Base-by-base conservation (phyloP, 1,140 invertebrate genomes). In the Ephestia elutella region DNA sequence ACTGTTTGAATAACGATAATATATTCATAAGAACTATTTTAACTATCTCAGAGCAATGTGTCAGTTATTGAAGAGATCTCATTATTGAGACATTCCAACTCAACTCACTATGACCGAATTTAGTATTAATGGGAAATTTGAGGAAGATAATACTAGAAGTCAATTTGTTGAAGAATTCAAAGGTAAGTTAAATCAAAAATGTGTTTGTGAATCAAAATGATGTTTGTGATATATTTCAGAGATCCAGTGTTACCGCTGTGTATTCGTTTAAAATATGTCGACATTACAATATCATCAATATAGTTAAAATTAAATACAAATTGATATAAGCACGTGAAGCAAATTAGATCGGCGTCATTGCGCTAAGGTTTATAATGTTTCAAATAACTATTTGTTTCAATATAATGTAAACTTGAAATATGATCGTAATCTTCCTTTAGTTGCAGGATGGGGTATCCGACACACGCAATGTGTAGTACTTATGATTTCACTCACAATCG, bases 381-480 rank as follows among this genome's bases (percentile, higher is more conserved):
- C 2, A 32, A 32, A 3, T 32, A 10, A 1, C 1, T 32, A 7
- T 32, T 32, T 32, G 1, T 32, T 11, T 1, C 3, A 32, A 32
- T 10, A 32, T 10, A 32, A 7, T 32, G n/a, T n/a, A n/a, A n/a
- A n/a, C n/a, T 32, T 32, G 7, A 32, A 10, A 1, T 5, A 3
- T 32, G 9, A 32, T 11, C 30, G 4, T 44, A 44, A 15, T 15
- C 18, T 38, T 25, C 11, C 60, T 60, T 32, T 58, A 75, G 66
- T 72, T 66, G 64, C 71, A 72, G 67, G 57, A 51, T 86, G 68
- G 71, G 83, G 83, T 1, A 71, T 72, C 57, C 88, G 94, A 32
- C 94, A 95, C 71, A 73, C 91, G 50, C 94, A 95, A 77, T 89
- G 91, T 0, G 54, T 94, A 0, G 75, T 95, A 8, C 66, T 94